Evolutionary conservation across 2,113 vertebrate genomes (phyloP).

Genomic region (Corythaixoides concolor): DNA sequence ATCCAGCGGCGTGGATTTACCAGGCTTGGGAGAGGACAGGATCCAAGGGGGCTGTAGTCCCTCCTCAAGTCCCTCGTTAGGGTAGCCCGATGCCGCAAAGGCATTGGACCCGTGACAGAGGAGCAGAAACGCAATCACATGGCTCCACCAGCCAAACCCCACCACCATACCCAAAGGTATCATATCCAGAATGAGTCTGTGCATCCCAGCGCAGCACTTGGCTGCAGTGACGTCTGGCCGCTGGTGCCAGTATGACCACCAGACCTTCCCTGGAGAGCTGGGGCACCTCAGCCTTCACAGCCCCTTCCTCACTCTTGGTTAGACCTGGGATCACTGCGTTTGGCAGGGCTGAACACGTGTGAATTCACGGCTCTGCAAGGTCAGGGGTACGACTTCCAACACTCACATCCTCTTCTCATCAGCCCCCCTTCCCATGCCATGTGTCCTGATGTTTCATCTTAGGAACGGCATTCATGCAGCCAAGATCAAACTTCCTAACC

Average conservation of each 20-base stretch:
- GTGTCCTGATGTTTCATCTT: not conserved
- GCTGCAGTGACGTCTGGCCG: fast-evolving
- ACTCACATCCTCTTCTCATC: not conserved
- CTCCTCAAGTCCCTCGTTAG: not conserved
- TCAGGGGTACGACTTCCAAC: not conserved
- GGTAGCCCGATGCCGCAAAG: not conserved
- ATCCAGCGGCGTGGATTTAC: not conserved
- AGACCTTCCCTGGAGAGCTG: not conserved
- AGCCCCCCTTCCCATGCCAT: not conserved
- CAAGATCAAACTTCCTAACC: not conserved
- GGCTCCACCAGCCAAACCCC: not conserved
- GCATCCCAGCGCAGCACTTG: not conserved
- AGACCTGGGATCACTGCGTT: fast-evolving
- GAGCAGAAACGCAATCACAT: not conserved
- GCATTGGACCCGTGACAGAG: not conserved
- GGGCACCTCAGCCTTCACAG: not conserved
- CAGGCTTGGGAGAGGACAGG: not conserved
- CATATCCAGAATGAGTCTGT: not conserved
- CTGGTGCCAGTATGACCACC: not conserved
- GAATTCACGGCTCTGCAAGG: not conserved
- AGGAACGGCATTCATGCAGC: not conserved
- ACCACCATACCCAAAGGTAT: not conserved
- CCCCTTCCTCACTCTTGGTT: not conserved
- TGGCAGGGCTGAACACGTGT: not conserved
- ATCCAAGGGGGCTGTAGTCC: not conserved